Base-by-base conservation (phyloP, 2,888 invertebrate genomes). In the Dicranocentrus wangi region DNA sequence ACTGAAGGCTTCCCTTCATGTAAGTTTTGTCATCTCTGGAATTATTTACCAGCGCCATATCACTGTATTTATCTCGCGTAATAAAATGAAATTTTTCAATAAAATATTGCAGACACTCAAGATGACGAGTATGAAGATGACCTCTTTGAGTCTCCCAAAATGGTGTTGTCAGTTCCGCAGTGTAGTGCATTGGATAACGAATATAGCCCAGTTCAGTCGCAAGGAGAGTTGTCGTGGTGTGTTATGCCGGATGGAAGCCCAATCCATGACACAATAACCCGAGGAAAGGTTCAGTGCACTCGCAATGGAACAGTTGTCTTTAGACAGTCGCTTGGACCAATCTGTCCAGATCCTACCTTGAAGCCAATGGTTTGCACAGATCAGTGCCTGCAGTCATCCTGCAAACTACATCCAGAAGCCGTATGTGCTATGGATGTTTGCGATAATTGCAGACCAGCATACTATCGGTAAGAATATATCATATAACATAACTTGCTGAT, bases 191-290 rank as follows among this genome's bases (percentile, higher is more conserved):
- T 83, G 17, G 86, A 86, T 72, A 88, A 88, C 15, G 86, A 86
- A 0, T 88, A 87, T 68, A 85, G 85, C 2, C 83, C 87, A 3
- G 85, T 86, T 17, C 88, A 88, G 73, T 84, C 87, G 8, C 87
- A 88, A 70, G 79, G 79, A 17, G 75, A 78, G 32, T 83, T 88
- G 10, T 85, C 83, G 25, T 95, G 95, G 95, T 95, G 95, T 87
- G 95, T 95, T 1, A 94, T 94, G 88, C 88, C 89, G 0, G 90
- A 92, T 17, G 95, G 95, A 0, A 92, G 93, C 87, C 95, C 95
- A 88, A 90, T 94, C 28, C 92, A 92, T 68, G 93, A 94, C 1
- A 92, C 94, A 1, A 94, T 96, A 93, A 95, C 94, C 0, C 91
- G 94, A 0, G 91, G 92, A 10, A 90, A 90, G 72, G 93, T 94